phyloP scores from a whole-genome alignment of 2,888 invertebrate genomes.

The Stenolophus ochropezus region DNA sequence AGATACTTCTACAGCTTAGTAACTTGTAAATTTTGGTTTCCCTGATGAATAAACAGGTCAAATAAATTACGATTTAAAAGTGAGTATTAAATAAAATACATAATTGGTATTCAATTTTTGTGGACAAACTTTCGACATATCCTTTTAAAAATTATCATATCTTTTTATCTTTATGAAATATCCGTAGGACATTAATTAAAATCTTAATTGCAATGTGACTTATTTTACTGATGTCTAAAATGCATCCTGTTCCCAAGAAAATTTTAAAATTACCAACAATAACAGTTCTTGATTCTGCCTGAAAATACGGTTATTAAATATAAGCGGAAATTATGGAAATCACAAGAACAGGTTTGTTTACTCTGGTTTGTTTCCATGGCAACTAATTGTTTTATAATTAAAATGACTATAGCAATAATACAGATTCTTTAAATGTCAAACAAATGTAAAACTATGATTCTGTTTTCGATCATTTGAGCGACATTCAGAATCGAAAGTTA shows the following conservation, averaged over 20 bases:
- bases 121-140: too few relatives aligned
- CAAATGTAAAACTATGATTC: not conserved
- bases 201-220: not conserved
- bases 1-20: too few relatives aligned
- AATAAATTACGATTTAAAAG: too few relatives aligned
- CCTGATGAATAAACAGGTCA: too few relatives aligned
- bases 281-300: too few relatives aligned
- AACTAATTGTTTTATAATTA: not conserved
- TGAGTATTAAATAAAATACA: too few relatives aligned
- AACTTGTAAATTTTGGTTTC: too few relatives aligned
- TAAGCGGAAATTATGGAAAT: slow-evolving; percentile 34
- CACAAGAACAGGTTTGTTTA: not conserved
- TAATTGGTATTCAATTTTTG: too few relatives aligned
- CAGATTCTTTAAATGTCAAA: not conserved
- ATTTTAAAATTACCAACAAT: too few relatives aligned
- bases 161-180: not conserved
- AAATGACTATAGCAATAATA: too few relatives aligned
- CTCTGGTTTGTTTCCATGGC: not conserved
- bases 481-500: slow-evolving; percentile 39
- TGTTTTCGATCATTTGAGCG: not conserved
- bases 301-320: slow-evolving; percentile 25
- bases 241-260: not conserved
- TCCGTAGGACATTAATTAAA: not conserved
- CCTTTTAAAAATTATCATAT: not conserved
- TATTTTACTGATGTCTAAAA: not conserved